Conservation (phyloP, 2,797 vertebrate species). For the Pterois miles region DNA sequence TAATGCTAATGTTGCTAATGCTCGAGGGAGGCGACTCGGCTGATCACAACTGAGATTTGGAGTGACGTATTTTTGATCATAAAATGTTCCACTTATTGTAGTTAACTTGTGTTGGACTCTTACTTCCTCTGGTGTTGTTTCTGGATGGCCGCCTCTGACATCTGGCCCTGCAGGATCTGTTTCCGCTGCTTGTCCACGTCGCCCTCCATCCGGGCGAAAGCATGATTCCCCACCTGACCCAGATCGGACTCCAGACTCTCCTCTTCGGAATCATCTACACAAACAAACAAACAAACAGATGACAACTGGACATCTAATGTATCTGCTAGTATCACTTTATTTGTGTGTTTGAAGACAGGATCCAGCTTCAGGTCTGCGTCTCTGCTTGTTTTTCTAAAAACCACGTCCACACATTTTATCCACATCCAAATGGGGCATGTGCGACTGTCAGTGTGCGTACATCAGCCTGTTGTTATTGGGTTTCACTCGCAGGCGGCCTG, state of each 20-base stretch:
- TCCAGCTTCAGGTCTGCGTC: slow-evolving; percentile 5
- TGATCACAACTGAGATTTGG: not conserved
- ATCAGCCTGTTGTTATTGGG: slow-evolving; percentile 62
- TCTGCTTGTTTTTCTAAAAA: slow-evolving; percentile 6
- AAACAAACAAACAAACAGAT: slow-evolving; percentile 6
- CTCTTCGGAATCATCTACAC: slow-evolving; percentile 79
- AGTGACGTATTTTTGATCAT: not conserved
- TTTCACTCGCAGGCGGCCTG: slow-evolving; percentile 34
- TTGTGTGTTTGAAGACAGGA: slow-evolving; percentile 4
- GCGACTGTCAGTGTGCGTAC: slow-evolving; percentile 18
- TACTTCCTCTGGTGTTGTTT: slow-evolving; percentile 98
- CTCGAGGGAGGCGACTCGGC: no score
- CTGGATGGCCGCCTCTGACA: slow-evolving; percentile 92
- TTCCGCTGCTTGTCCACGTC: slow-evolving; percentile 96
- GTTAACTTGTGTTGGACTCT: slow-evolving; percentile 49
- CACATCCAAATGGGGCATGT: slow-evolving; percentile 22
- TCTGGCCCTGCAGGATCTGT: slow-evolving; percentile 93
- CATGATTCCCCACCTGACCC: slow-evolving; percentile 93
- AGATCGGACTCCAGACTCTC: slow-evolving; percentile 89
- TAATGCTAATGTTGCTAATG: not conserved
- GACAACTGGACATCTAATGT: not conserved
- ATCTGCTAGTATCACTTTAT: not conserved
- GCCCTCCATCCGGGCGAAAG: slow-evolving; percentile 97
- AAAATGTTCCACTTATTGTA: not conserved
- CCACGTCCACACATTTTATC: slow-evolving; percentile 35